Conservation (phyloP, 2,113 vertebrate species). For the Xyrauchen texanus region DNA sequence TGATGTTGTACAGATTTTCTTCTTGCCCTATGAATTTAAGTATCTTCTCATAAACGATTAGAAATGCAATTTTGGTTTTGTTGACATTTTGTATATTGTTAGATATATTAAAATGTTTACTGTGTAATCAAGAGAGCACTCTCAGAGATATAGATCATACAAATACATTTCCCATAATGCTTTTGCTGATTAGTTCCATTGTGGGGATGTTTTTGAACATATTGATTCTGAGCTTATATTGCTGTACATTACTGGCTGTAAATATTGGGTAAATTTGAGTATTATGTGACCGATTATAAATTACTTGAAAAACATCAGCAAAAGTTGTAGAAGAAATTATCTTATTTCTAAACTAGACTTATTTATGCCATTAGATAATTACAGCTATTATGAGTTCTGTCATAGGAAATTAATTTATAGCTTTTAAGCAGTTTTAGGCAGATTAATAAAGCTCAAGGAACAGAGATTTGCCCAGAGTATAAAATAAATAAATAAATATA, state of each 20-base stretch:
- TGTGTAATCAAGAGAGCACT: not conserved
- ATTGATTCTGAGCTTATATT: not conserved
- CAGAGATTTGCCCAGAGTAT: constrained; percentile 57
- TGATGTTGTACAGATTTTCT: not conserved
- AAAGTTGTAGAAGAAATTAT: constrained; percentile 56
- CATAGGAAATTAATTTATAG: constrained; percentile 66
- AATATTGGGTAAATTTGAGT: not conserved
- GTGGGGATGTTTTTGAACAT: not conserved
- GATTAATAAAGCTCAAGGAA: constrained; percentile 64
- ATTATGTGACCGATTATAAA: not conserved
- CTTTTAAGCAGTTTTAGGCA: constrained; percentile 37
- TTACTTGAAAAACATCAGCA: not conserved
- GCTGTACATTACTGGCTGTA: not conserved
- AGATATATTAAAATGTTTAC: constrained; percentile 10
- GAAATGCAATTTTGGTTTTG: not conserved
- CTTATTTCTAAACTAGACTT: constrained; percentile 52
- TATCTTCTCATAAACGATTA: not conserved
- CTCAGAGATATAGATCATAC: constrained; percentile 7
- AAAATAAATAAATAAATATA: constrained; percentile 60
- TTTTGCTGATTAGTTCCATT: not conserved
- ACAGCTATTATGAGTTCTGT: constrained; percentile 60
- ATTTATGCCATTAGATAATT: constrained; percentile 65
- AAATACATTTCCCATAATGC: constrained; percentile 25
- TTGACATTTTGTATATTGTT: not conserved
- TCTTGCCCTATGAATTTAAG: not conserved